A percentile compares a stretch with the other conserved stretches of the same genome.
Evolutionary conservation across 2,888 invertebrate species (phyloP).

Genomic region (Philopedon plagiatum): DNA sequence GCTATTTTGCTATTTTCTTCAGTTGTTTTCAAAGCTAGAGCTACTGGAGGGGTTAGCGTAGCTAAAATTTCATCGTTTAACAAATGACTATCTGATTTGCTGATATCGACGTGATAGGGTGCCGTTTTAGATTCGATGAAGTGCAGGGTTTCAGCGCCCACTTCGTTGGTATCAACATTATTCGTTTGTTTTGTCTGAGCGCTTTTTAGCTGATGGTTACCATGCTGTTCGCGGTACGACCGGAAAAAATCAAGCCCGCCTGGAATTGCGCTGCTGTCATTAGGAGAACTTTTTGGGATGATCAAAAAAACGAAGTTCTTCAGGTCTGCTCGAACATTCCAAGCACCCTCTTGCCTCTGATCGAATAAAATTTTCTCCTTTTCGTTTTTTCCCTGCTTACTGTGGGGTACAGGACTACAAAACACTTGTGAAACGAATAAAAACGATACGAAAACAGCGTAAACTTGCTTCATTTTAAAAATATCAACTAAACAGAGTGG

Average conservation of each 20-base stretch:
- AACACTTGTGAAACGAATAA: slow-evolving; percentile 19
- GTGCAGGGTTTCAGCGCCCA: slow-evolving; percentile 66
- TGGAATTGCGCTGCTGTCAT: slow-evolving; percentile 42
- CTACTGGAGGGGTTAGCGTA: slow-evolving; percentile 42
- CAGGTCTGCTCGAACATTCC: slow-evolving; percentile 79
- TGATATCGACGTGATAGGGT: slow-evolving; percentile 79
- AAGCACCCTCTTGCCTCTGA: slow-evolving; percentile 82
- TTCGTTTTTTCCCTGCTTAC: slow-evolving; percentile 1
- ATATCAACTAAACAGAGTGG: slow-evolving; percentile 19
- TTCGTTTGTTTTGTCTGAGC: slow-evolving; percentile 2
- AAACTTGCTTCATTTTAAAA: slow-evolving; percentile 24
- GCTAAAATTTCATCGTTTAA: slow-evolving; percentile 50
- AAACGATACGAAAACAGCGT: slow-evolving; percentile 8
- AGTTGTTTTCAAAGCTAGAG: slow-evolving; percentile 12
- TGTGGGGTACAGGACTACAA: slow-evolving; percentile 11
- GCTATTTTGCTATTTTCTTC: slow-evolving; percentile 58
- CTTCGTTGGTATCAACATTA: slow-evolving; percentile 8
- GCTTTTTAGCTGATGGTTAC: slow-evolving; percentile 46
- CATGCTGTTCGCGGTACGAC: slow-evolving; percentile 15
- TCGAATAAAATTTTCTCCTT: slow-evolving; percentile 70
- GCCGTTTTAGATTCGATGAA: slow-evolving; percentile 78
- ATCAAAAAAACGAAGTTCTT: slow-evolving; percentile 82
- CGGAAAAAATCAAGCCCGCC: slow-evolving; percentile 59
- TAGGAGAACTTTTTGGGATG: slow-evolving; percentile 55
- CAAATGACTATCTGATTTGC: slow-evolving; percentile 52